A percentile compares a stretch with the other conserved stretches of the same genome.
Evolutionary conservation across 92 coral and sea anemone species (phyloP).

Genomic region (Galaxea fascicularis): DNA sequence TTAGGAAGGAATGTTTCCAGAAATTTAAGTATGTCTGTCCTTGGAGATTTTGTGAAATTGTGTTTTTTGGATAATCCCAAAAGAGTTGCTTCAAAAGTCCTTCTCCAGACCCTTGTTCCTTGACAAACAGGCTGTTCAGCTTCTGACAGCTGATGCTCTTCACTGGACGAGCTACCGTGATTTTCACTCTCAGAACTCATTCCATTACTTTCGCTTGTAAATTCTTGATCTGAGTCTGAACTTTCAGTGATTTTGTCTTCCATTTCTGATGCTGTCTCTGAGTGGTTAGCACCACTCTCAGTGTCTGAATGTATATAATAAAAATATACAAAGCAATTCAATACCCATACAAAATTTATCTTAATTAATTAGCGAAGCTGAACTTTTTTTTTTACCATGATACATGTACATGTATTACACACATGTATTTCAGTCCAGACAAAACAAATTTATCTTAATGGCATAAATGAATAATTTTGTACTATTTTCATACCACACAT

Average conservation of each 20-base stretch:
- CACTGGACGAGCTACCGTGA: neutral
- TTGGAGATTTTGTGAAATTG: constrained; percentile 21
- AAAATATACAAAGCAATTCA: neutral
- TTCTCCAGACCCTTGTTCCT: constrained; percentile 20
- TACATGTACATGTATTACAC: neutral
- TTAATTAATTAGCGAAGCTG: neutral
- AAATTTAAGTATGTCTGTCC: constrained; percentile 11
- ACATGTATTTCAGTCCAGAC: neutral
- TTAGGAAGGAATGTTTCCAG: constrained; percentile 15
- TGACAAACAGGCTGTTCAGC: constrained; percentile 15
- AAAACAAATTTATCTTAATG: neutral
- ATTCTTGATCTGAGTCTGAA: neutral
- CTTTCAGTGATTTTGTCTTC: neutral
- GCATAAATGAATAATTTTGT: neutral
- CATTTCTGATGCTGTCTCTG: neutral
- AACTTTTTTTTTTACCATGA: neutral
- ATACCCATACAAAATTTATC: neutral
- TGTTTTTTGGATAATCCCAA: constrained; percentile 32
- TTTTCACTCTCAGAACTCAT: neutral
- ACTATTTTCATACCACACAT: neutral
- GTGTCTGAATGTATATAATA: neutral
- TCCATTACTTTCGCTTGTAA: neutral
- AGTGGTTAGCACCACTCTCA: neutral
- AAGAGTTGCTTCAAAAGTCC: constrained; percentile 26
- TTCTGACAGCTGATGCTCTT: neutral